A percentile compares a stretch with the other conserved stretches of the same genome.
These are phyloP conservation scores for Pteronotus mesoamericanus DNA, from an alignment of 2,797 vertebrate species.

Conservation along the genomic window DNA sequence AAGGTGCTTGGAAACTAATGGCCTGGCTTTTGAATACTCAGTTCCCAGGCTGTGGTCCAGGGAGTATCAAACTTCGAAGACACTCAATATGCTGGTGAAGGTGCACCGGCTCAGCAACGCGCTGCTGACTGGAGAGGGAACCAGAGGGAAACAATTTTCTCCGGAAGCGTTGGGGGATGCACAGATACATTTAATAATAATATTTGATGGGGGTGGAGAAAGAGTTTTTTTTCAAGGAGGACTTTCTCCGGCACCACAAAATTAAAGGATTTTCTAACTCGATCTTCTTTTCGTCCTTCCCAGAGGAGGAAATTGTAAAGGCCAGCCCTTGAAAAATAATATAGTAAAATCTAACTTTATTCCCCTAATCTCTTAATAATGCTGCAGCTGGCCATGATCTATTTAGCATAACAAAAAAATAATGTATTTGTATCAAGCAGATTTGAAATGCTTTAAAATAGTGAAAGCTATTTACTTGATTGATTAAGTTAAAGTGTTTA, in stretches of 20 bases:
- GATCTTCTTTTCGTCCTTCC: slow-evolving; percentile 58
- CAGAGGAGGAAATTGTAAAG: slow-evolving; percentile 73
- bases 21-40: neutral
- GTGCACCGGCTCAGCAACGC: neutral
- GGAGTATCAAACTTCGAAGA: slow-evolving; percentile 55
- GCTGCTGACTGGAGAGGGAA: neutral
- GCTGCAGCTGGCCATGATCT: slow-evolving; percentile 75
- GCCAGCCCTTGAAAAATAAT: slow-evolving; percentile 69
- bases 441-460: slow-evolving; percentile 74
- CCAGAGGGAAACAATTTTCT: slow-evolving; percentile 2
- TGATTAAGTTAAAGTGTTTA: slow-evolving; percentile 79
- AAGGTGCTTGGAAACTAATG: slow-evolving; percentile 6
- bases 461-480: slow-evolving; percentile 76
- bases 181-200: slow-evolving; percentile 35
- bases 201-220: slow-evolving; percentile 1
- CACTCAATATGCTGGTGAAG: neutral
- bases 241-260: slow-evolving; percentile 57
- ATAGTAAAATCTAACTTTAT: slow-evolving; percentile 67
- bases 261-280: slow-evolving; percentile 69
- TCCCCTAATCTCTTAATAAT: slow-evolving; percentile 70
- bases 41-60: neutral
- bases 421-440: slow-evolving; percentile 64
- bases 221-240: neutral
- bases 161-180: neutral
- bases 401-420: slow-evolving; percentile 70